Evolutionary conservation across 2,888 invertebrate species (phyloP), one percentile per base, ranked within the genome.

Genomic region (Tanypteryx hageni): DNA sequence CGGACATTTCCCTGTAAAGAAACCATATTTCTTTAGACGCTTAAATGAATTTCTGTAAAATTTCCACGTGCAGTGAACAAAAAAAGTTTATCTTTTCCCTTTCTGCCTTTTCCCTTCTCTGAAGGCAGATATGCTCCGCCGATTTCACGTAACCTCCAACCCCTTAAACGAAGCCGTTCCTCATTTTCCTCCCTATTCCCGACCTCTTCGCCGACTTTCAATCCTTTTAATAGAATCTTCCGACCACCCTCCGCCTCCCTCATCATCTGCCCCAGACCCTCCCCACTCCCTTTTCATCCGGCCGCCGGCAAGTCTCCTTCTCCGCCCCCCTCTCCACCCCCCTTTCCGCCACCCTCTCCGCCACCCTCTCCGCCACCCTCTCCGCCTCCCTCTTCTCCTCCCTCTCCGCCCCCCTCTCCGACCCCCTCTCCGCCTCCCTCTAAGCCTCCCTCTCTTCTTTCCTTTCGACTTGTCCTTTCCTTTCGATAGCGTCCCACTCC

Each of bases 141-240:
- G 76, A 76, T 27, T 76, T 27, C 76, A 76, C 22, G 76, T n/a
- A 76, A 76, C 8, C 22, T 27, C 27, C n/a, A 11, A 27, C 22
- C 76, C 27, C 27, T 76, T 27, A 76, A 76, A 27, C 76, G 27
- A 76, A 76, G 22, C 76, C 76, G 27, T 76, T 27, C 27, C 76
- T 76, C 76, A 9, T 68, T 18, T 68, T n/a, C 76, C 8, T 27
- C 13, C 76, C 76, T 76, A 9, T 27, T 76, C 13, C 76, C 27
- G 10, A 27, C 27, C 76, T 10, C 76, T 10, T 10, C 22, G 27
- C 76, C 76, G 76, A 76, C 76, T 58, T 85, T 22, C 59, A 44
- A 44, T 64, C 89, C 44, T 89, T 68, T 64, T 68, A 89, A 89
- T 64, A 64, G 89, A 89, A 89, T 68, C 44, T 44, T 16, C 83